These are phyloP conservation scores for Cosmorhoe ocellata DNA, from an alignment of 2,888 invertebrate genomes.

Conservation along the genomic window DNA sequence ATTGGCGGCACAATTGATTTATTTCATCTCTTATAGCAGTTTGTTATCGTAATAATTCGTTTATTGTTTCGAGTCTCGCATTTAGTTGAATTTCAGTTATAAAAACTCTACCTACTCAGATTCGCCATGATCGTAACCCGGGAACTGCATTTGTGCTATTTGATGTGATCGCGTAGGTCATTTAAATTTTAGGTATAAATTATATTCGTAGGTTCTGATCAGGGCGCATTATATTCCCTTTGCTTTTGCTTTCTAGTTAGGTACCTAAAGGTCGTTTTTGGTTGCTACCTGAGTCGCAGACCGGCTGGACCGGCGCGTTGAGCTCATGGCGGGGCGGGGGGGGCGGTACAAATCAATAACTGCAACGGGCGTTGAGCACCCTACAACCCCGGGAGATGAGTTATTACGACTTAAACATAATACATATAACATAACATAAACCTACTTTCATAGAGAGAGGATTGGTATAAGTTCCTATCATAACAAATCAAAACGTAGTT, in stretches of 20 bases:
- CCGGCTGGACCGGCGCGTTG: conserved; percentile 12
- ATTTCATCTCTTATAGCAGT: not conserved
- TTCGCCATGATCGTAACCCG: not conserved
- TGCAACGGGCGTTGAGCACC: conserved; percentile 1
- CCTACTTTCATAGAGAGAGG: no score
- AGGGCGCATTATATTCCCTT: no score
- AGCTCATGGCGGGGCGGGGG: no score
- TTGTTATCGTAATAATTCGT: not conserved
- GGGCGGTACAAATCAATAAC: conserved; percentile 24
- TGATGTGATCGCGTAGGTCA: no score
- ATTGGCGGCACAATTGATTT: conserved; percentile 26
- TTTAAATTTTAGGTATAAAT: no score
- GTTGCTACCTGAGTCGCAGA: not conserved
- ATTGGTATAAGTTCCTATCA: no score
- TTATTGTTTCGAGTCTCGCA: not conserved
- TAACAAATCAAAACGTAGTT: no score
- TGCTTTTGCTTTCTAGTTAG: not conserved
- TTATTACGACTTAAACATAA: no score
- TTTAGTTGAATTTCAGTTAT: not conserved
- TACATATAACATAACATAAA: no score
- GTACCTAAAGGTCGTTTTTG: not conserved
- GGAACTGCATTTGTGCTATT: not conserved
- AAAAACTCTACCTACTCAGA: no score
- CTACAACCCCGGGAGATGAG: no score
- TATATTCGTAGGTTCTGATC: no score